Evolutionary conservation across 2,113 vertebrate species (phyloP), one percentile per base, ranked within the genome.

Genomic region (Scophthalmus maximus): DNA sequence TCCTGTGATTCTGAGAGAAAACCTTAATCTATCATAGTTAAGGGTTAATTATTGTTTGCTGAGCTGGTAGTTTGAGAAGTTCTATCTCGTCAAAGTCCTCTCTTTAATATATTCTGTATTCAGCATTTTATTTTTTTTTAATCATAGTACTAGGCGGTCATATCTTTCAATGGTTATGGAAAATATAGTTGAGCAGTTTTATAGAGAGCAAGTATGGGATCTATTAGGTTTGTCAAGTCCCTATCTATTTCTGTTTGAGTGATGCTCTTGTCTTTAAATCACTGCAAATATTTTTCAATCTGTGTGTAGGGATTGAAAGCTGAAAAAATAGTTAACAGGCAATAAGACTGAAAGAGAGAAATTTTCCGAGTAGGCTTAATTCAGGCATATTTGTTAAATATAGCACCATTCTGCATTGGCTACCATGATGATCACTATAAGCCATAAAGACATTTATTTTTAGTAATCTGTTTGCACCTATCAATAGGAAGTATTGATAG

Each of bases 121-220:
- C n/a, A n/a, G n/a, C n/a, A n/a, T n/a, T n/a, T n/a, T n/a, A n/a
- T n/a, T n/a, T n/a, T n/a, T n/a, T n/a, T n/a, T n/a, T n/a, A n/a
- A n/a, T n/a, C n/a, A n/a, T 36, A 36, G 34, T 12, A 53, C 6
- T 51, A 23, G 0, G 32, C 49, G 60, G 0, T 44, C 23, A 46
- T 51, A 32, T 11, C 38, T 78, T 61, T 66, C 40, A 52, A 74
- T 34, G 58, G 44, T 76, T 66, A 66, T 36, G 34, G 42, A 30
- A 60, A 70, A 63, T 40, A 49, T 38, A 46, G 29, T 34, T 27
- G 57, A 42, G 23, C 32, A 34, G 17, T 23, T 49, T 60, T 0
- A 65, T 30, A 5, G 15, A 29, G n/a, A n/a, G n/a, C n/a, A 23
- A 69, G 15, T 34, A 36, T 42, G 42, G 59, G 67, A 34, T 56